phyloP scores from a whole-genome alignment of 2,113 vertebrate species.

The Cygnus buccinator region DNA sequence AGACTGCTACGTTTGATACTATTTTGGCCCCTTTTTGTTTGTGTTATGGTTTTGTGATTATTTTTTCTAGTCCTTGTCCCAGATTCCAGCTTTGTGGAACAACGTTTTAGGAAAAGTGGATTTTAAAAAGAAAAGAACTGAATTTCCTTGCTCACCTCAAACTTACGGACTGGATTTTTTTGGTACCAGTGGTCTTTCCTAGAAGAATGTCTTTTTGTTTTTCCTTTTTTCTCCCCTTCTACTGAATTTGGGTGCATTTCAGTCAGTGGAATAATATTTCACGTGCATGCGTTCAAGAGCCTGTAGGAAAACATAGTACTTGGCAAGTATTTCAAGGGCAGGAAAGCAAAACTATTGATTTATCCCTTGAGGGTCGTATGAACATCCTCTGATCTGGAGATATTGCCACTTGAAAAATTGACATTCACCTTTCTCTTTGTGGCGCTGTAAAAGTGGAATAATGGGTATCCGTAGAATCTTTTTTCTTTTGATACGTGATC shows the following conservation, averaged over 20 bases:
- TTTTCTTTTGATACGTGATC: slow-evolving; percentile 78
- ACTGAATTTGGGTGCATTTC: slow-evolving; percentile 77
- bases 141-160: slow-evolving; percentile 75
- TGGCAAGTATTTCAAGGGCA: slow-evolving; percentile 76
- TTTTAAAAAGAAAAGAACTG: slow-evolving; percentile 79
- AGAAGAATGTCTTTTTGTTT: slow-evolving; percentile 62
- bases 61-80: slow-evolving; percentile 74
- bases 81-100: slow-evolving; percentile 83
- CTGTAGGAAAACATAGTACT: slow-evolving; percentile 75
- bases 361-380: slow-evolving; percentile 52
- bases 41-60: slow-evolving; percentile 78
- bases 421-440: slow-evolving; percentile 68
- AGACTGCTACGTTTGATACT: slow-evolving; percentile 88
- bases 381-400: slow-evolving; percentile 68
- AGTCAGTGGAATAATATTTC: slow-evolving; percentile 77
- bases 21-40: slow-evolving; percentile 78
- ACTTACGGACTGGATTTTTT: slow-evolving; percentile 78
- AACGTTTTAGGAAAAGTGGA: slow-evolving; percentile 79
- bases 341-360: slow-evolving; percentile 60
- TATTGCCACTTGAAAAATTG: slow-evolving; percentile 73
- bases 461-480: slow-evolving; percentile 71
- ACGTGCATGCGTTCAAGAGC: slow-evolving; percentile 73
- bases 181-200: slow-evolving; percentile 76
- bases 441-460: slow-evolving; percentile 77
- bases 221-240: slow-evolving; percentile 13